phyloP scores from a whole-genome alignment of 2,113 vertebrate species.

The Lathamus discolor region DNA sequence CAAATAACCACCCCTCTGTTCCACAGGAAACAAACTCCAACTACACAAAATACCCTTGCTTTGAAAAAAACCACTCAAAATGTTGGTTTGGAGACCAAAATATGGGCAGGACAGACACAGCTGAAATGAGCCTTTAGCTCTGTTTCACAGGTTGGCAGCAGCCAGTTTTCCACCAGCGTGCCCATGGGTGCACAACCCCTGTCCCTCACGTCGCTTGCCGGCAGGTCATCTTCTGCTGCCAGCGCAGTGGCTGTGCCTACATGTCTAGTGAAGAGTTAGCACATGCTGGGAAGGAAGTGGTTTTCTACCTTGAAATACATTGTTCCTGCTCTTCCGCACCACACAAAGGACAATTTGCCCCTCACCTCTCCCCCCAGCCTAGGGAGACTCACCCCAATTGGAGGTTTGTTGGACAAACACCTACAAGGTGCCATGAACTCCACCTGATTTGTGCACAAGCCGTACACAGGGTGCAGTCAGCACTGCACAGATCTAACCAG shows the following conservation, averaged over 20 bases:
- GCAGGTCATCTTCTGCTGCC: background rate
- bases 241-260: background rate
- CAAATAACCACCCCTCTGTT: background rate
- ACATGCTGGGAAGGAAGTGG: background rate
- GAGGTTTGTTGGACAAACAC: background rate
- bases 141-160: background rate
- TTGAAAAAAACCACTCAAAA: background rate
- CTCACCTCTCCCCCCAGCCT: rapidly evolving
- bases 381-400: background rate
- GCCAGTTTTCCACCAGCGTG: background rate
- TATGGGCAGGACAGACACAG: background rate
- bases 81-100: background rate
- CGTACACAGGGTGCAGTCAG: background rate
- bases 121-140: background rate
- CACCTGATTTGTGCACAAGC: rapidly evolving
- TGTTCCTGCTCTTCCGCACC: background rate
- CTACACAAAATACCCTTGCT: background rate
- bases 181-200: rapidly evolving
- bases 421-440: background rate
- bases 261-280: rapidly evolving
- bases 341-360: background rate
- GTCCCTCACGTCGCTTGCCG: background rate
- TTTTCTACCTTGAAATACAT: background rate
- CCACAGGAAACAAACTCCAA: background rate
- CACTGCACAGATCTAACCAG: background rate